These are phyloP conservation scores for Emys orbicularis DNA, from an alignment of 2,797 vertebrate genomes.

Conservation along the genomic window DNA sequence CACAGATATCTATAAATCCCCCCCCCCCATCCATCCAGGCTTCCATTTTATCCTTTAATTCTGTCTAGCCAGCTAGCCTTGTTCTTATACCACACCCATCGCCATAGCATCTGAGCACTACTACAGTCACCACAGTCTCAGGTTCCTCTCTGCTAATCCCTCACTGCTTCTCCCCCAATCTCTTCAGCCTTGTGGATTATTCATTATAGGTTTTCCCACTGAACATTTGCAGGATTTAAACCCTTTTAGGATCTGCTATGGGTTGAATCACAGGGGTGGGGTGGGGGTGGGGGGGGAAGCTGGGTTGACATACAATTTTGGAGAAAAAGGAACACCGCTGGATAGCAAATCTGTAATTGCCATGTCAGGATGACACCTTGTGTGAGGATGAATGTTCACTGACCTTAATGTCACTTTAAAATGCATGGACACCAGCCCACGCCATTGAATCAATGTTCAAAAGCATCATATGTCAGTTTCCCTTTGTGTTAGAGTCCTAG, in stretches of 20 bases:
- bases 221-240: rapidly evolving
- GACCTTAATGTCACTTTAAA: conserved; percentile 34
- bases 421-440: not conserved
- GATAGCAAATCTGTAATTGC: not conserved
- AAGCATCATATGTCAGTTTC: conserved; percentile 35
- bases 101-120: no score
- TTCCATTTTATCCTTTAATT: no score
- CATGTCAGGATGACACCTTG: not conserved
- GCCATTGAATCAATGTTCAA: not conserved
- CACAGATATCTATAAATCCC: no score
- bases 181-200: not conserved
- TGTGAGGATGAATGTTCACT: not conserved
- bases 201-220: not conserved
- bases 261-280: not conserved
- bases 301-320: not conserved
- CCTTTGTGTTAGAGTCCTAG: not conserved
- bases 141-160: no score
- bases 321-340: rapidly evolving
- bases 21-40: no score
- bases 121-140: no score
- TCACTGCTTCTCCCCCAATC: no score
- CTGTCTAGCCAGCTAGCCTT: no score
- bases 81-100: no score
- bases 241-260: not conserved
- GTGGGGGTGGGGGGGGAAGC: rapidly evolving